Percentiles rank a stretch among this genome's conserved stretches.
Conservation (phyloP, 1,140 invertebrate species). For the Pararge aegeria region DNA sequence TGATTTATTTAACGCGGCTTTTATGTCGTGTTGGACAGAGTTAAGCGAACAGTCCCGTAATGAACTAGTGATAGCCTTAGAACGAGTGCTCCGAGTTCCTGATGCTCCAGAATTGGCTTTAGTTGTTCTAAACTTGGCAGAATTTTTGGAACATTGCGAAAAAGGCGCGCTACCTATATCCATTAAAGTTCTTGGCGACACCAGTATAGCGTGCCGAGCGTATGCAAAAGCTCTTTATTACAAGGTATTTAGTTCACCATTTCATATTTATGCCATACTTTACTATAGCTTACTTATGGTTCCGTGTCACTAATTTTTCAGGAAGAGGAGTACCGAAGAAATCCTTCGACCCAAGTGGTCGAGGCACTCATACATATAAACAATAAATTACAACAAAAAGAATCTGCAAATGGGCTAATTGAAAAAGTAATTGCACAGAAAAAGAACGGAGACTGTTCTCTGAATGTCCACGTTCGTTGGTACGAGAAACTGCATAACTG, state of each 20-base stretch:
- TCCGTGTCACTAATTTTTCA: constrained; percentile 30
- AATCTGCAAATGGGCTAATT: constrained; percentile 95
- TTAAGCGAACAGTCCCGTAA: constrained; percentile 90
- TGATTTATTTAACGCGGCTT: constrained; percentile 98
- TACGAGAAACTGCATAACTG: constrained; percentile 99
- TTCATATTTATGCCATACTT: constrained; percentile 14
- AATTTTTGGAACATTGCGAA: constrained; percentile 99
- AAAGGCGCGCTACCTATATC: constrained; percentile 96
- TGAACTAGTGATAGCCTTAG: constrained; percentile 92
- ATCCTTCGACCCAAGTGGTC: constrained; percentile 87
- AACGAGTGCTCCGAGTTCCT: constrained; percentile 93
- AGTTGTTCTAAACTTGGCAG: constrained; percentile 97
- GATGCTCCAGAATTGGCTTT: constrained; percentile 98
- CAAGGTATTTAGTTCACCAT: constrained; percentile 80
- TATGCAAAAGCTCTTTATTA: constrained; percentile 98
- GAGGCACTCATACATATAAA: constrained; percentile 98
- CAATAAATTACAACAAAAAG: constrained; percentile 98
- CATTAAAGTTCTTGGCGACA: constrained; percentile 88
- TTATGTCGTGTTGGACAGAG: constrained; percentile 99
- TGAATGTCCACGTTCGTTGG: constrained; percentile 96
- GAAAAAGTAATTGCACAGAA: constrained; percentile 94
- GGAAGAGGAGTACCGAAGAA: constrained; percentile 94
- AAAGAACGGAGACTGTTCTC: constrained; percentile 80
- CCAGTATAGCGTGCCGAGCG: constrained; percentile 91
- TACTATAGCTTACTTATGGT: background rate